Evolutionary conservation across 2,797 vertebrate species (phyloP).

Genomic region (Tinamus major): DNA sequence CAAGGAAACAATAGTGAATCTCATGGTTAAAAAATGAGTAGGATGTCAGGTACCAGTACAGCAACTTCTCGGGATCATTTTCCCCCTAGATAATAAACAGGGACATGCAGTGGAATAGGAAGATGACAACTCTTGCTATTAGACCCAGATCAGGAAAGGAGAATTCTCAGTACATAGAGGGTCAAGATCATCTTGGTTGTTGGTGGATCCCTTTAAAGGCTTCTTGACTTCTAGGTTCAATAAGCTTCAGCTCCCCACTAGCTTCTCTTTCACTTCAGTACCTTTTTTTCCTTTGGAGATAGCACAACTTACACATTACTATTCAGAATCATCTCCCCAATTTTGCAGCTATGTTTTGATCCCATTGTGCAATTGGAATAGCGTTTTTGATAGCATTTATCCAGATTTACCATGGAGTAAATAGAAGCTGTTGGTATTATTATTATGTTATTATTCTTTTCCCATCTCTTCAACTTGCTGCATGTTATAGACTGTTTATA

Average conservation of each 20-base stretch:
- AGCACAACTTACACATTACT: no score
- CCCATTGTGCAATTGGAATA: background rate
- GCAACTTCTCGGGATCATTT: background rate
- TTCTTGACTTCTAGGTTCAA: background rate
- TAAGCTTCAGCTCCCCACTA: background rate
- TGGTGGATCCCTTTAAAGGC: background rate
- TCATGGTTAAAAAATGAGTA: background rate
- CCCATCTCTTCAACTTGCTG: background rate
- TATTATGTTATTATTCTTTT: background rate
- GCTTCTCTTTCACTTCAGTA: background rate
- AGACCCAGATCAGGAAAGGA: no score
- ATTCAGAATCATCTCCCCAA: no score
- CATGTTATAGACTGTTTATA: background rate
- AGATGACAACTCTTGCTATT: background rate
- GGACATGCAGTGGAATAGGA: background rate
- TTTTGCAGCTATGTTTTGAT: background rate
- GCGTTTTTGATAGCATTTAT: background rate
- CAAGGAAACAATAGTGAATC: background rate
- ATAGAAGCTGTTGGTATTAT: background rate
- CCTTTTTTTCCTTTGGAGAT: background rate
- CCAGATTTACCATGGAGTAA: background rate
- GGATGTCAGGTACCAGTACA: background rate
- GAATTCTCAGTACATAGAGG: accelerated
- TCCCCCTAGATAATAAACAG: background rate
- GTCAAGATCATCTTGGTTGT: background rate